Base-by-base conservation (phyloP, 2,888 invertebrate species). In the Keiferia lycopersicella region DNA sequence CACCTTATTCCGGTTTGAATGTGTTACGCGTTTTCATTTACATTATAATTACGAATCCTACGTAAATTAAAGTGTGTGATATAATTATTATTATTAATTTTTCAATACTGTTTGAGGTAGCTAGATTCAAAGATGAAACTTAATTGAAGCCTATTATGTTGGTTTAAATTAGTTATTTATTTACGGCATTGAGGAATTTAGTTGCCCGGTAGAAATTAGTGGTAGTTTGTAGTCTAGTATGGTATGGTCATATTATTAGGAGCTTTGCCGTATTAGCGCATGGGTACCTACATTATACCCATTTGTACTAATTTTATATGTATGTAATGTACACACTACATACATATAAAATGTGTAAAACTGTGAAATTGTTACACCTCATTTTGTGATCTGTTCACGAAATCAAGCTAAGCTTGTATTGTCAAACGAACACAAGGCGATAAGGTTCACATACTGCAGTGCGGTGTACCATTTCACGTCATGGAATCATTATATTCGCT, bases 11-110 rank as follows among this genome's bases (percentile, higher is more conserved):
- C 75, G 72, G 75, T 78, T 78, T 67, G 72, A 69, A 70, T 67
- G 66, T 73, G 69, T 79, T 74, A 76, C 74, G 74, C 71, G 71
- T 73, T 11, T 74, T 79, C 75, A 72, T 73, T 75, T 71, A 72
- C 74, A 74, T 78, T 61, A 59, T 72, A 74, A 26, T 53, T 63
- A 63, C 80, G 73, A 73, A 75, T 76, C 77, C 77, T 80, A 86
- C 80, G 80, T 87, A 87, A 88, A 86, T 84, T 83, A 86, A 85
- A 71, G 82, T 84, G 89, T 88, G 90, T 88, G 88, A 91, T 90
- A 88, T 83, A 83, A 80, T 70, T 77, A 72, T 71, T 75, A 79
- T 81, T 79, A 81, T 81, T 83, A 77, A 78, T 82, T 79, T n/a
- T 83, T 81, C 81, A 81, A 81, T 82, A 80, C 80, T 79, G 79